phyloP scores from a whole-genome alignment of 2,888 invertebrate genomes.

The Globia sparganii region DNA sequence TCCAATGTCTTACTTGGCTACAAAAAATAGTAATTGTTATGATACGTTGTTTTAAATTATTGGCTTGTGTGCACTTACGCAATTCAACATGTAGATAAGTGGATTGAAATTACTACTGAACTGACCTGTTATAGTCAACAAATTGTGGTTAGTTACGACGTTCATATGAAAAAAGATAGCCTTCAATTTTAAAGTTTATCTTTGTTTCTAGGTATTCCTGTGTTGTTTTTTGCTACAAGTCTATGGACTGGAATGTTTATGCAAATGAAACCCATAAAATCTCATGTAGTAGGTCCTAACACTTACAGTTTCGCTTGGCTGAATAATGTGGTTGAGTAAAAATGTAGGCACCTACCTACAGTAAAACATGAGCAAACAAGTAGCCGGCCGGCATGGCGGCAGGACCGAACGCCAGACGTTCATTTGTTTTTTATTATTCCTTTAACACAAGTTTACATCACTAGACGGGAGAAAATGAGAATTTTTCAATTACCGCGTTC shows the following conservation, averaged over 20 bases:
- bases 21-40: slow-evolving; percentile 64
- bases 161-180: slow-evolving; percentile 29
- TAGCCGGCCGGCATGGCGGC: slow-evolving; percentile 48
- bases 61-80: slow-evolving; percentile 66
- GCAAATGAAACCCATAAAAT: slow-evolving; percentile 57
- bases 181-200: slow-evolving; percentile 35
- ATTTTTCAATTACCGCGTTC: slow-evolving; percentile 85
- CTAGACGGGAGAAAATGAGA: slow-evolving; percentile 81
- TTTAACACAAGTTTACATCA: slow-evolving; percentile 77
- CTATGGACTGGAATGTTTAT: slow-evolving; percentile 41
- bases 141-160: slow-evolving; percentile 37
- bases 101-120: slow-evolving; percentile 58
- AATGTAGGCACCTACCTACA: slow-evolving; percentile 30
- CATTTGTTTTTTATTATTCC: slow-evolving; percentile 71
- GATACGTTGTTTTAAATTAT: slow-evolving; percentile 71
- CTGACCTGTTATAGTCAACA: slow-evolving; percentile 25
- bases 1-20: slow-evolving; percentile 27
- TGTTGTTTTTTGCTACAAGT: slow-evolving; percentile 33
- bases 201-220: slow-evolving; percentile 21
- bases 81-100: slow-evolving; percentile 65
- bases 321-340: slow-evolving; percentile 55
- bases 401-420: slow-evolving; percentile 64
- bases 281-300: slow-evolving; percentile 40
- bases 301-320: slow-evolving; percentile 59
- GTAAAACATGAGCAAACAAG: slow-evolving; percentile 59